Base-by-base conservation (phyloP, 2,888 invertebrate genomes). In the Pomacea canaliculata region DNA sequence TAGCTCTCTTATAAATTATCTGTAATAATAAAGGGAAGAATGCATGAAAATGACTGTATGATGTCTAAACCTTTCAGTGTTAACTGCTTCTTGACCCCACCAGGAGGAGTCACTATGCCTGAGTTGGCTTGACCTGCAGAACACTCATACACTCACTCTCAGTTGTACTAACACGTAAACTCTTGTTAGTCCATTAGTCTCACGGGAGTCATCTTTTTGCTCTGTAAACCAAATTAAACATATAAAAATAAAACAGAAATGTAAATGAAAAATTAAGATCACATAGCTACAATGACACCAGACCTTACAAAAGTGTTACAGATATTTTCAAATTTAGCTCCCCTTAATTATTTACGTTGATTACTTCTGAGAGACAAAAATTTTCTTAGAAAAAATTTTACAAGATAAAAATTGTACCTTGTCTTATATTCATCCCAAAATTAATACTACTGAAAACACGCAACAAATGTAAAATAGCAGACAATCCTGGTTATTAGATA, bases 101-200 rank as follows among this genome's bases (percentile, higher is more conserved):
- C 73, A 13, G 60, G 7, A 9, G 59, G 63, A 56, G 60, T n/a
- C 27, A 19, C 46, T 37, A 19, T 56, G 19, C 51, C 51, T 51
- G 3, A 73, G 60, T n/a, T 10, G 73, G 68, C 48, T 72, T 98
- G 87, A 96, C 96, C 91, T 98, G 97, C 18, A 98, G 92, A 0
- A 96, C 96, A 65, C 95, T 95, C 93, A 95, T 95, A 85, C 97
- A 97, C 91, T 98, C 98, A 73, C 94, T 94, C 84, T 97, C 97
- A 74, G 94, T 94, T 19, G 94, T 93, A 78, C 93, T 92, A n/a
- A n/a, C n/a, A 9, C 94, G 93, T 51, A n/a, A 96, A 92, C 87
- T 96, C 95, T n/a, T 75, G 93, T 92, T 59, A 97, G 91, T n/a
- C 97, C 97, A 98, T 79, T 93, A n/a, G 92, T 81, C 93, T 93